Evolutionary conservation across 2,797 vertebrate species (phyloP), one percentile per base, ranked within the genome.

Genomic region (Crenuchus spilurus): DNA sequence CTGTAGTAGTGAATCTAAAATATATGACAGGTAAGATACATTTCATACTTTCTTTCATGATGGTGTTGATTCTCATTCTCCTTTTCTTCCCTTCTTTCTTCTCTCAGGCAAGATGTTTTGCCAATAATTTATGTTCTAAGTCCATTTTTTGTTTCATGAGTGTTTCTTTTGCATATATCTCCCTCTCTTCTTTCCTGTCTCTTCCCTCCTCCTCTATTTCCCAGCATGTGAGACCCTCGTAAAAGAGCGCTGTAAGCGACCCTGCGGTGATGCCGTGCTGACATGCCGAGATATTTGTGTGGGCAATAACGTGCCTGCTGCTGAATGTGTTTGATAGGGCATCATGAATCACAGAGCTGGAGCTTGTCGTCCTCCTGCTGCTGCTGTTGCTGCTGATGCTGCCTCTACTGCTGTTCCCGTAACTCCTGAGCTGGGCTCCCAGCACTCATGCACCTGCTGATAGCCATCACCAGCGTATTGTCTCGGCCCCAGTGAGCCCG

Each of bases 391-490:
- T 35, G 28, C 49, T 24, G 7, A 42, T 33, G 20, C 20, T 9
- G 46, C n/a, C 57, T 13, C 20, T 52, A 22, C 22, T 10, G 22
- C 24, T 18, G 49, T n/a, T n/a, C n/a, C n/a, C n/a, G n/a, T n/a
- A n/a, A n/a, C 24, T 52, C 49, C 49, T 6, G 11, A 52, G 49
- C 49, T 14, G 49, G 49, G 52, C 52, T n/a, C 28, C 52, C 52
- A 24, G 57, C 33, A 18, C 37, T 37, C 51, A 26, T 54, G 63
- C 61, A 49, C 24, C 49, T 13, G 41, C 65, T 44, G 78, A 80
- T 80, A 74, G 39, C 60, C 18, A 80, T 80, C 78, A 4, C 28
- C 37, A 33, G 37, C 31, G 22, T 72, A 71, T 64, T 66, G 64
- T 61, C 70, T 73, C 60, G n/a, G 39, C 68, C 58, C 65, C 13